Percentiles rank a stretch among this genome's conserved stretches.
Evolutionary conservation across 30 jellyfish, hydroid and myxozoan genomes (phyloP).

Genomic region (Hydractinia symbiolongicarpus): DNA sequence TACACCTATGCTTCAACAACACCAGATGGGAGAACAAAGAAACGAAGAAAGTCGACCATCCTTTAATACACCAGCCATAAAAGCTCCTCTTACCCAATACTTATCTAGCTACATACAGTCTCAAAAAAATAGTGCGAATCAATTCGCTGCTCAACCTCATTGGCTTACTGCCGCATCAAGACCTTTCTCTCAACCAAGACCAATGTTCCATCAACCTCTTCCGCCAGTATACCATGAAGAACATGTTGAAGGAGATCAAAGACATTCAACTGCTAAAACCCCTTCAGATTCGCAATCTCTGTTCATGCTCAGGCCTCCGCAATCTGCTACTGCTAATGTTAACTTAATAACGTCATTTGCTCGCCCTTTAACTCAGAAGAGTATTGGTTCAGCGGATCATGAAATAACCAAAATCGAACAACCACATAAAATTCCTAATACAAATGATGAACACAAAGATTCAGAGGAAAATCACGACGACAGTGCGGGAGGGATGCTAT

Average conservation of each 20-base stretch:
- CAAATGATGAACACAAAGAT: slow-evolving; percentile 12
- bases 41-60: slow-evolving; percentile 1
- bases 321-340: neutral
- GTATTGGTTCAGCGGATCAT: slow-evolving; percentile 24
- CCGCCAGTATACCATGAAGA: neutral
- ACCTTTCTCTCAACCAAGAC: neutral
- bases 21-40: slow-evolving; percentile 29
- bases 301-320: slow-evolving; percentile 1
- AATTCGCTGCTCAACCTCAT: slow-evolving; percentile 8
- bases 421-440: neutral
- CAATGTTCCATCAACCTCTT: neutral
- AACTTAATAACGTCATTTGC: slow-evolving; percentile 9
- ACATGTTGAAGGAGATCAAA: slow-evolving; percentile 20
- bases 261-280: slow-evolving; percentile 14
- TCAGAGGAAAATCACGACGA: slow-evolving; percentile 18
- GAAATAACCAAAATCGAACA: neutral
- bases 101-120: slow-evolving; percentile 20
- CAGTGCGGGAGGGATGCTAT: slow-evolving; percentile 25
- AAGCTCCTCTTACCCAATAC: slow-evolving; percentile 22
- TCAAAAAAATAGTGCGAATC: slow-evolving; percentile 6
- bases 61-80: slow-evolving; percentile 16
- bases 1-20: neutral
- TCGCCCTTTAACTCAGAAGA: neutral
- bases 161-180: neutral
- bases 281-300: neutral